phyloP scores from a whole-genome alignment of 2,888 invertebrate genomes.

The Pseudococcus viburni region DNA sequence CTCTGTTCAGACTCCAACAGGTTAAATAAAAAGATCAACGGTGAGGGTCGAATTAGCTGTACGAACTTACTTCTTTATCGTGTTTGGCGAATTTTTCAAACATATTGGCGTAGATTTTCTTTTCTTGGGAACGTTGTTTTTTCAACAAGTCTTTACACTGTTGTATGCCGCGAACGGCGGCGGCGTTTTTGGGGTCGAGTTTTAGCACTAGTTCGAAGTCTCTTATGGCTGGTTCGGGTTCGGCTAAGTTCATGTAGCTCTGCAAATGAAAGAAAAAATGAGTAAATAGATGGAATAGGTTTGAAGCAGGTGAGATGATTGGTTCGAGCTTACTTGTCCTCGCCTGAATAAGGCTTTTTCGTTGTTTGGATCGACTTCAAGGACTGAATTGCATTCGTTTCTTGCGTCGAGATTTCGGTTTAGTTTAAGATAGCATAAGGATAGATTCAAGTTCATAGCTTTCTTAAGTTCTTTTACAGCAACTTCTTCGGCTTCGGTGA shows the following conservation, averaged over 20 bases:
- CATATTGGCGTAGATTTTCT: constrained; percentile 93
- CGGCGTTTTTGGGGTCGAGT: constrained; percentile 88
- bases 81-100: constrained; percentile 91
- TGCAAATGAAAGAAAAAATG: constrained; percentile 69
- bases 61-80: constrained; percentile 79
- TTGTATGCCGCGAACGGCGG: constrained; percentile 84
- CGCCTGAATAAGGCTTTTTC: constrained; percentile 92
- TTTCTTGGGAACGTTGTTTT: constrained; percentile 85
- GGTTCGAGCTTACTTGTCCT: constrained; percentile 76
- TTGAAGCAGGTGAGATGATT: not conserved
- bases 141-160: constrained; percentile 82
- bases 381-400: constrained; percentile 82
- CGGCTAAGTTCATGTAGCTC: constrained; percentile 82
- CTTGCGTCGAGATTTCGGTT: constrained; percentile 82
- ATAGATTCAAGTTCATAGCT: constrained; percentile 84
- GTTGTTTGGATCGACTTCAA: constrained; percentile 82
- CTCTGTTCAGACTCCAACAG: constrained; percentile 63
- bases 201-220: constrained; percentile 85
- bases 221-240: constrained; percentile 82
- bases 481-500: constrained; percentile 72
- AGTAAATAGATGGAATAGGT: not conserved
- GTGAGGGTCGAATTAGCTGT: not conserved
- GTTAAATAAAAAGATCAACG: constrained; percentile 18
- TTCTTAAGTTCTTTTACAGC: constrained; percentile 76
- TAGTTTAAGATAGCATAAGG: constrained; percentile 85